These are phyloP conservation scores for Proisotoma minuta DNA, from an alignment of 2,888 invertebrate species.

Conservation along the genomic window DNA sequence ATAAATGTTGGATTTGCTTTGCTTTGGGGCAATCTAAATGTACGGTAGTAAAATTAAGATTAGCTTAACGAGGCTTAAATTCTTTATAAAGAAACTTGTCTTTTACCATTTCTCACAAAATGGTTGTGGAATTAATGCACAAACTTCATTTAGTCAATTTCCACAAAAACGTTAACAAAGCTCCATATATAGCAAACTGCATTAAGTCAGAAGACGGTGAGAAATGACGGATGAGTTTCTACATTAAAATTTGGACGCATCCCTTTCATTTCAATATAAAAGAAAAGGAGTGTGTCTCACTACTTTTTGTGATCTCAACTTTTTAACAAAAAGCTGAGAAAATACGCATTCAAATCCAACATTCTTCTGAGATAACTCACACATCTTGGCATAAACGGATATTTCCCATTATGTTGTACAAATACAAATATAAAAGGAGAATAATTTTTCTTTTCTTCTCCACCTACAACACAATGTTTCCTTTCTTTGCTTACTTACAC, in stretches of 20 bases:
- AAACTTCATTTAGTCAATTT: not conserved
- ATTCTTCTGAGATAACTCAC: not conserved
- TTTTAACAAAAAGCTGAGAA: slow-evolving; percentile 11
- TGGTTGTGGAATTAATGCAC: no score
- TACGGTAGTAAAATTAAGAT: not conserved
- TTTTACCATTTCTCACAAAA: not conserved
- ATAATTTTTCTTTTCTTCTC: not conserved
- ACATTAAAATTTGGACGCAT: no score
- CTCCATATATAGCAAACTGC: no score
- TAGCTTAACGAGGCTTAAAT: not conserved
- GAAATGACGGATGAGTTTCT: no score
- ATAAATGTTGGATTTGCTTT: not conserved
- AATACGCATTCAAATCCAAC: not conserved
- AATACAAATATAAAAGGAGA: not conserved
- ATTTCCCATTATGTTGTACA: not conserved
- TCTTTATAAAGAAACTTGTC: not conserved
- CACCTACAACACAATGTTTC: not conserved
- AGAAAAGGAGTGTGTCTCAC: slow-evolving; percentile 9
- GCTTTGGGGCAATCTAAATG: not conserved
- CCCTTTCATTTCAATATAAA: no score
- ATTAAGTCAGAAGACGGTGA: no score
- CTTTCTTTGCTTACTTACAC: not conserved
- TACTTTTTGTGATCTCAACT: not conserved
- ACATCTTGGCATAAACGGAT: not conserved
- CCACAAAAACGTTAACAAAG: not conserved